These are phyloP conservation scores for Calliopsis andreniformis DNA, from an alignment of 1,140 invertebrate species.

Conservation along the genomic window DNA sequence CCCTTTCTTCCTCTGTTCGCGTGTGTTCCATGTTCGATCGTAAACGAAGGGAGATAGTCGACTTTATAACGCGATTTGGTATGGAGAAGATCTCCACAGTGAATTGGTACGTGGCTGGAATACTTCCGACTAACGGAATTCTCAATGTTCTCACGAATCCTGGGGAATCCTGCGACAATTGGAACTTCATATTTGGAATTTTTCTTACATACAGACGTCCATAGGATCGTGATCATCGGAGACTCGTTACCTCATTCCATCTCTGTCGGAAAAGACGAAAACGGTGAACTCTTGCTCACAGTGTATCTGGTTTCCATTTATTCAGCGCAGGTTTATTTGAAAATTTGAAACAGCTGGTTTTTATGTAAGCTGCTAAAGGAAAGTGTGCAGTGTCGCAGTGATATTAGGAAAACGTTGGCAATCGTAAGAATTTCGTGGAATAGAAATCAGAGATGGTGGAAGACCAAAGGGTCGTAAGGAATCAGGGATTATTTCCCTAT, in stretches of 20 bases:
- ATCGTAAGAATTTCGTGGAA: background rate
- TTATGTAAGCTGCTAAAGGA: background rate
- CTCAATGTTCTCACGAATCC: background rate
- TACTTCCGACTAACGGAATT: background rate
- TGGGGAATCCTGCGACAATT: background rate
- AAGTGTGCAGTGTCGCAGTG: background rate
- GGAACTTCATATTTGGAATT: background rate
- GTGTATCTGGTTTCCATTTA: background rate
- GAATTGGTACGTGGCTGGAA: conserved; percentile 46
- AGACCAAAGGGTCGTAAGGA: background rate
- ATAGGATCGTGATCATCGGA: background rate
- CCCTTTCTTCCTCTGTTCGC: background rate
- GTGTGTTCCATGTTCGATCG: background rate
- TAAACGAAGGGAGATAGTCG: conserved; percentile 12
- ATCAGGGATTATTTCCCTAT: background rate
- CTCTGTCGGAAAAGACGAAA: background rate
- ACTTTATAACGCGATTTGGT: conserved; percentile 47
- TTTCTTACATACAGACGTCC: background rate
- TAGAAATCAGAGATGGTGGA: background rate
- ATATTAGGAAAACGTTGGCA: too few species aligned
- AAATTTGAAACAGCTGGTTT: background rate
- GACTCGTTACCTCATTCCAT: background rate
- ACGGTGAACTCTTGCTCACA: too few species aligned
- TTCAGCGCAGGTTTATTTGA: background rate
- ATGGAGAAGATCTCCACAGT: conserved; percentile 29